Percentiles rank a stretch among this genome's conserved stretches.
Conservation (phyloP, 2,797 vertebrate species). For the Gorsachius magnificus region DNA sequence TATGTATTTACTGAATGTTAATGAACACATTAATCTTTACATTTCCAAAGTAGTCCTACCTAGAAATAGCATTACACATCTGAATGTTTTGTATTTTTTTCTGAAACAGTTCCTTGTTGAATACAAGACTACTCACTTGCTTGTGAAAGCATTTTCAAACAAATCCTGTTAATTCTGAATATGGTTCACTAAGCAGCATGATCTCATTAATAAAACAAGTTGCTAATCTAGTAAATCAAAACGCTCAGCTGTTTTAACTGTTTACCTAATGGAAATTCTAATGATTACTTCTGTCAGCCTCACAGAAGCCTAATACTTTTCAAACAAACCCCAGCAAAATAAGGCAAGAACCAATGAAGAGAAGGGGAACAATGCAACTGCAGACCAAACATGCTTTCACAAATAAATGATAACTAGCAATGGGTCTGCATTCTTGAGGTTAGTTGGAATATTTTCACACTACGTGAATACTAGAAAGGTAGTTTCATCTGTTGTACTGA, state of each 20-base stretch:
- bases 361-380: neutral
- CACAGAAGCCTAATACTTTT: neutral
- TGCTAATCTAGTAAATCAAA: conserved; percentile 62
- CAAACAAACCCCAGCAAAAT: neutral
- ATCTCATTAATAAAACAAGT: conserved; percentile 59
- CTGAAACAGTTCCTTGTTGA: conserved; percentile 23
- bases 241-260: conserved; percentile 45
- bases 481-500: neutral
- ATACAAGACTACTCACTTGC: conserved; percentile 31
- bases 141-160: conserved; percentile 53
- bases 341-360: neutral
- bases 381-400: neutral
- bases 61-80: conserved; percentile 6
- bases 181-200: conserved; percentile 42
- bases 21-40: conserved; percentile 26
- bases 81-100: conserved; percentile 18
- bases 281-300: conserved; percentile 39
- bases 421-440: neutral
- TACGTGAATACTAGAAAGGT: neutral
- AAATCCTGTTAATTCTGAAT: conserved; percentile 67
- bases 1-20: conserved; percentile 25
- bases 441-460: neutral
- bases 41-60: conserved; percentile 8
- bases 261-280: conserved; percentile 54
- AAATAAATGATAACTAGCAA: neutral